Base-by-base conservation (phyloP, 2,113 vertebrate species). In the Bos indicus region DNA sequence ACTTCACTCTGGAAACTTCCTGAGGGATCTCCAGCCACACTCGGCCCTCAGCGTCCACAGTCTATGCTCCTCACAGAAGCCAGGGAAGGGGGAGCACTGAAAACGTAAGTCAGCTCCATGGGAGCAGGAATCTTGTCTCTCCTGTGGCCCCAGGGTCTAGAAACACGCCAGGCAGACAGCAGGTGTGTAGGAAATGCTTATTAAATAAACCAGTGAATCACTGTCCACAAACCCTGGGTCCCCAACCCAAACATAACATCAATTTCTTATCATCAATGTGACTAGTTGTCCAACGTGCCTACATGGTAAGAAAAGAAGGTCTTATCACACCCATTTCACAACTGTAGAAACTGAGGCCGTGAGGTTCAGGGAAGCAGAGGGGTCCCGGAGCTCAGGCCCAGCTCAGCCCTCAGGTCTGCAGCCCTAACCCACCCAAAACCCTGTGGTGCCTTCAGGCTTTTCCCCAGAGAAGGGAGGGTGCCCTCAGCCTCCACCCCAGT, bases 141-240 rank as follows among this genome's bases (percentile, higher is more conserved):
- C 43, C 90, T 15, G 1, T 4, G 43, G 81, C 46, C 48, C 56
- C 51, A 48, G 56, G 40, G 74, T 30, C 56, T 26, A n/a, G 10
- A 11, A 78, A 26, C 2, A 2, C 0, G 13, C 13, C 64, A 14
- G 28, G 56, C 52, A 8, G 15, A 8, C 0, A 25, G 56, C 14
- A 57, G 30, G n/a, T 12, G 46, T 9, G 16, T 64, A 33, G 3
- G 36, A 23, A 46, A 60, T 30, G 80, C 57, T 28, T 9, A 19
- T 15, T 15, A 30, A n/a, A 52, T 26, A 16, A 54, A 2, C 15
- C 40, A 7, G 0, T 21, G 3, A 46, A 17, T 10, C 48, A 10
- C 23, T 13, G 19, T 40, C 52, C 40, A 14, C 80, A 36, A 80
- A 60, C 43, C 81, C n/a, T 0, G 9, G 9, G 14, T 5, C n/a